Evolutionary conservation across 2,113 vertebrate species (phyloP).

Genomic region (Chlorodrepanis virens): DNA sequence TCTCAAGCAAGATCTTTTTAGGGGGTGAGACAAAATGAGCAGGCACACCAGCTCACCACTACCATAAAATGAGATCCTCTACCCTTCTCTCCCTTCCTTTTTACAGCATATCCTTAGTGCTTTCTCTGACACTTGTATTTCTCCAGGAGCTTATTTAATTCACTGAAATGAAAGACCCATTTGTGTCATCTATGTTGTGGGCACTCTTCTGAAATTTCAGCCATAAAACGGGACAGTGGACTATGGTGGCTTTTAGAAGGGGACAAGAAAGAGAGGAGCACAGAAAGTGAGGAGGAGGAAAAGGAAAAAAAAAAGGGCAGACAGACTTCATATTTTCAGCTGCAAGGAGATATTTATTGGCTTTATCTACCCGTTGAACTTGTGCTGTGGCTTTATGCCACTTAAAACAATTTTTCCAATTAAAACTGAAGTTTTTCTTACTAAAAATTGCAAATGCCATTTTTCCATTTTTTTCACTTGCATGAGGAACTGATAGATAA

Average conservation of each 20-base stretch:
- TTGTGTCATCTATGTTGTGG: neutral
- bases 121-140: neutral
- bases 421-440: neutral
- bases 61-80: neutral
- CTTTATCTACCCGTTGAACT: neutral
- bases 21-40: neutral
- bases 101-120: neutral
- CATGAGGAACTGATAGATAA: neutral
- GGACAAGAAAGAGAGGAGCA: neutral
- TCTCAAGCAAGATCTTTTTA: neutral
- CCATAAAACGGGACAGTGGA: neutral
- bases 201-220: neutral
- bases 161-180: neutral
- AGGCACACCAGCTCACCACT: neutral
- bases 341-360: neutral
- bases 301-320: neutral
- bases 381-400: neutral
- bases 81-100: neutral
- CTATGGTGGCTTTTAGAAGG: neutral
- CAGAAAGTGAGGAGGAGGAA: neutral
- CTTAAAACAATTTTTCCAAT: neutral
- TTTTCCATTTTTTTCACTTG: neutral
- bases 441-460: neutral
- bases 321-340: neutral
- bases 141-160: neutral